These are phyloP conservation scores for Dendrolimus pini DNA, from an alignment of 2,888 invertebrate genomes.

Conservation along the genomic window DNA sequence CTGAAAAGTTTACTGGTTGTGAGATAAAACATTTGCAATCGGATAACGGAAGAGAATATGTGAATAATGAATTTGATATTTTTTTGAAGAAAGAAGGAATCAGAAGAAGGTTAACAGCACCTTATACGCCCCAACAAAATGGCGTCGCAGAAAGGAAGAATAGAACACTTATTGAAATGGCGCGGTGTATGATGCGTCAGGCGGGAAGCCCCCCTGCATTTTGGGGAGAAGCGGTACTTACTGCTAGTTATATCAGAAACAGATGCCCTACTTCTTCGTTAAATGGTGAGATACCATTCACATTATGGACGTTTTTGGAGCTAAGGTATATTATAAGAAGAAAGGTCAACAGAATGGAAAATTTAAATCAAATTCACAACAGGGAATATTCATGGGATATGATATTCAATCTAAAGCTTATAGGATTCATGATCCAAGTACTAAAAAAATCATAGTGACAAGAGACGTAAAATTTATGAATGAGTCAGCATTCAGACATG, in stretches of 20 bases:
- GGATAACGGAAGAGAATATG: not conserved
- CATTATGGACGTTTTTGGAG: conserved; percentile 11
- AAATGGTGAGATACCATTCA: conserved; percentile 8
- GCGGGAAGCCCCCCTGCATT: conserved; percentile 8
- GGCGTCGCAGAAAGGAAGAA: not conserved
- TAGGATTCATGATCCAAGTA: conserved; percentile 9
- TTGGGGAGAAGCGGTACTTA: conserved; percentile 8
- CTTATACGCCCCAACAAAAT: no score
- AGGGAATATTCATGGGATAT: conserved; percentile 8
- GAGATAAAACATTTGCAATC: no score
- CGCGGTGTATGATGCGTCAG: conserved; percentile 13
- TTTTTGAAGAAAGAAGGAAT: no score
- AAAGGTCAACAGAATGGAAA: conserved; percentile 7
- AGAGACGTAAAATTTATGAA: conserved; percentile 6
- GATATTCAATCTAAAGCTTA: conserved; percentile 10
- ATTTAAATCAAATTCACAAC: conserved; percentile 7
- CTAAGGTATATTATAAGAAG: conserved; percentile 10
- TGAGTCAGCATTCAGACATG: conserved; percentile 6
- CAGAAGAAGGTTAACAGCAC: no score
- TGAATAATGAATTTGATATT: conserved; percentile 1
- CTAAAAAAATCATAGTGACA: conserved; percentile 2
- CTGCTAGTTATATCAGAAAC: no score
- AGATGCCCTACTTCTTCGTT: no score
- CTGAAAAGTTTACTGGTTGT: not conserved
- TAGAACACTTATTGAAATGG: conserved; percentile 9